Percentiles rank a stretch among this genome's conserved stretches.
Evolutionary conservation across 2,113 vertebrate genomes (phyloP).

Genomic region (Prionailurus viverrinus): DNA sequence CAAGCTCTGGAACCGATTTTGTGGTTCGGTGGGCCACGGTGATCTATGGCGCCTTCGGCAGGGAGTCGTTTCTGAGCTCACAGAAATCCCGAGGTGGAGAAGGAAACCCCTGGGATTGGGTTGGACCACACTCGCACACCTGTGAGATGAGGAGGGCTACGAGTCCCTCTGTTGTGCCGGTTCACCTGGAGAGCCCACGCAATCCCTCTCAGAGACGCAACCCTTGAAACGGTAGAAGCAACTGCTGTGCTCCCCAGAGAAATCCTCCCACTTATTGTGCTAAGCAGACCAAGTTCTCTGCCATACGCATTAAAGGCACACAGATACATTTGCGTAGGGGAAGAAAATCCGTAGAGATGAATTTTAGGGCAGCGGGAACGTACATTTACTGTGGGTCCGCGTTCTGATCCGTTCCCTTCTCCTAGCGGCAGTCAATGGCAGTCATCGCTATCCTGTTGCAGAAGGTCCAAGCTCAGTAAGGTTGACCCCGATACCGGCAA

Average conservation of each 20-base stretch:
- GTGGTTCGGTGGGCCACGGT: slow-evolving; percentile 41
- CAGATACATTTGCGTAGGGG: accelerated
- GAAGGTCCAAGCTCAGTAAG: accelerated
- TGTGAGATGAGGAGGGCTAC: accelerated
- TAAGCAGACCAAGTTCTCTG: neutral
- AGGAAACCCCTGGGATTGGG: neutral
- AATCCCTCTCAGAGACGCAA: accelerated
- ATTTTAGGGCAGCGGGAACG: accelerated
- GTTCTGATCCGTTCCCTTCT: accelerated
- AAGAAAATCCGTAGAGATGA: accelerated
- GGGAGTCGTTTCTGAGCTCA: neutral
- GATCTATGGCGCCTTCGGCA: neutral
- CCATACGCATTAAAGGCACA: accelerated
- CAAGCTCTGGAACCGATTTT: slow-evolving; percentile 70
- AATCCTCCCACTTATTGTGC: neutral
- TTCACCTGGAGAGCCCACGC: neutral
- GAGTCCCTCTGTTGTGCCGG: accelerated
- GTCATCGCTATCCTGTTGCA: accelerated
- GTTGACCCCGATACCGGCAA: accelerated
- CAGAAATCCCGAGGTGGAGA: slow-evolving; percentile 42
- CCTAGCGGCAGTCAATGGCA: neutral
- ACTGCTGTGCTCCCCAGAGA: neutral
- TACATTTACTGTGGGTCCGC: accelerated
- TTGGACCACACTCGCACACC: accelerated
- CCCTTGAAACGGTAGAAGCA: accelerated